Conservation (phyloP, 1,140 invertebrate species). For the Drosophila novamexicana region DNA sequence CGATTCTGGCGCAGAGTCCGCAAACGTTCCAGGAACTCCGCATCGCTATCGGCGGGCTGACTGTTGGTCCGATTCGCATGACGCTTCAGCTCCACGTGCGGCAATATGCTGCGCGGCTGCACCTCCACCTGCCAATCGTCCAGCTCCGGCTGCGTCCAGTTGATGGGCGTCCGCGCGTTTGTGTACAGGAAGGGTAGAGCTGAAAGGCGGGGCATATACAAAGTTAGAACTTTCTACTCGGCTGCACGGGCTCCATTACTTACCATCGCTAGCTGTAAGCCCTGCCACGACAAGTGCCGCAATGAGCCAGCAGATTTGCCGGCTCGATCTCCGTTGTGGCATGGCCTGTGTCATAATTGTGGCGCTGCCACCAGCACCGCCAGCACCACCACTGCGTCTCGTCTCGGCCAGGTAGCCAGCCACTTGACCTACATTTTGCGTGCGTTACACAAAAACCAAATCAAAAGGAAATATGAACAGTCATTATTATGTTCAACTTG, state of each 20-base stretch:
- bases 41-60: constrained; percentile 84
- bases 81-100: constrained; percentile 84
- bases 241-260: constrained; percentile 19
- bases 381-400: constrained; percentile 1
- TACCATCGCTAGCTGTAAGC: constrained; percentile 52
- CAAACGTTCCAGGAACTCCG: constrained; percentile 86
- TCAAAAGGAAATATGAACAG: constrained; percentile 34
- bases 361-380: constrained; percentile 1
- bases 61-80: constrained; percentile 85
- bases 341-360: constrained; percentile 53
- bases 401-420: constrained; percentile 28
- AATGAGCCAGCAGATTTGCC: constrained; percentile 70
- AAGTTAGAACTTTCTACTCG: not conserved
- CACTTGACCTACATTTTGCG: constrained; percentile 70
- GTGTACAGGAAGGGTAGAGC: constrained; percentile 75
- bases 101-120: constrained; percentile 85
- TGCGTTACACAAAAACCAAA: constrained; percentile 39
- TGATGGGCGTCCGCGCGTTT: constrained; percentile 84
- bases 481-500: constrained; percentile 73
- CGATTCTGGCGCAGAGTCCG: constrained; percentile 81
- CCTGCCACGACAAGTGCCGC: constrained; percentile 36
- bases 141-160: constrained; percentile 85
- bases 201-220: not conserved
- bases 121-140: constrained; percentile 86
- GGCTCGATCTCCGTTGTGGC: constrained; percentile 40